These are phyloP conservation scores for Strigamia maritima DNA, from an alignment of 2,888 invertebrate genomes.

Conservation along the genomic window DNA sequence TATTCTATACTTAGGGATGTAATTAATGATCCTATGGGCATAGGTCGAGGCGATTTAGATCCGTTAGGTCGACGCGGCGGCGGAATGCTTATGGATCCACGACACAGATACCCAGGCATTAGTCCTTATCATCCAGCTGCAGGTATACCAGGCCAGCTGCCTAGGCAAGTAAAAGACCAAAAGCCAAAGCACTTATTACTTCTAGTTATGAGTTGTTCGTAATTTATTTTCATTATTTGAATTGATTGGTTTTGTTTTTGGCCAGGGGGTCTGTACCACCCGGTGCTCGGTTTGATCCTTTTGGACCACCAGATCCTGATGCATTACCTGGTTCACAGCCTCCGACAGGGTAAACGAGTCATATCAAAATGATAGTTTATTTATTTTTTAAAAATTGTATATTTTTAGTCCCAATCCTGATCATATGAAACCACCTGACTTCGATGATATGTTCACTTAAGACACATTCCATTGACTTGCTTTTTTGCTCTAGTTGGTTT, in stretches of 20 bases:
- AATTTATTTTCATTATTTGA: not conserved
- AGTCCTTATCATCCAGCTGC: conserved; percentile 9
- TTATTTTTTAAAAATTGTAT: not conserved
- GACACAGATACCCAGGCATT: conserved; percentile 42
- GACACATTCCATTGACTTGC: not conserved
- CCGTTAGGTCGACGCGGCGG: conserved; percentile 65
- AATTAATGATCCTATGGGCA: conserved; percentile 42
- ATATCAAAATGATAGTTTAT: not conserved
- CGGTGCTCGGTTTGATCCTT: conserved; percentile 81
- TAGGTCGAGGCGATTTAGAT: conserved; percentile 75
- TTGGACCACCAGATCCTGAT: conserved; percentile 64
- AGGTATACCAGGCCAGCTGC: conserved; percentile 31
- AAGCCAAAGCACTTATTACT: conserved; percentile 8
- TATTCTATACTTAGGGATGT: not conserved
- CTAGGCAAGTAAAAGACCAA: conserved; percentile 22
- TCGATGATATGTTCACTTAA: conserved; percentile 74
- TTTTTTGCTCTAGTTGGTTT: conserved; percentile 17
- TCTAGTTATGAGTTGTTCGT: conserved; percentile 39
- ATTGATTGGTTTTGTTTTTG: conserved; percentile 41
- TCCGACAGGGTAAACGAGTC: conserved; percentile 13
- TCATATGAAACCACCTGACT: conserved; percentile 72
- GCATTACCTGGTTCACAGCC: conserved; percentile 20
- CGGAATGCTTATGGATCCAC: conserved; percentile 74
- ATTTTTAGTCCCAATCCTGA: conserved; percentile 64
- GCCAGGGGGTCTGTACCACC: conserved; percentile 67